Base-by-base conservation (phyloP, 1,140 invertebrate genomes). In the Rhyzopertha dominica region DNA sequence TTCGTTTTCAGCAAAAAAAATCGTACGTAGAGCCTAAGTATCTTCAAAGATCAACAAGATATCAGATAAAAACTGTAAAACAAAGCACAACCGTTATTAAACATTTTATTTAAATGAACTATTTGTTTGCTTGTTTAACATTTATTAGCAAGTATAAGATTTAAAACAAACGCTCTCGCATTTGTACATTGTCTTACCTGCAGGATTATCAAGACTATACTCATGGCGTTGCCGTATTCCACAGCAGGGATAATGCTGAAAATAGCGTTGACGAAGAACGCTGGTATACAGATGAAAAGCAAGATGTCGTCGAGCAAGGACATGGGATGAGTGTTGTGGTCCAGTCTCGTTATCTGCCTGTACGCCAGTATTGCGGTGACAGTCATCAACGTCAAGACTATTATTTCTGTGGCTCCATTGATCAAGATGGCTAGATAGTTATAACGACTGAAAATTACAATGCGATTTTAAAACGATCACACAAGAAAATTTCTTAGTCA, bases 241-340 rank as follows among this genome's bases (percentile, higher is more conserved):
- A 81, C 66, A 3, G 78, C 76, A 2, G 82, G 79, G 2, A 82
- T 66, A 42, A 84, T 66, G 36, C 75, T 80, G 42, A 85, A 75
- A 20, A 80, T 74, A 0, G 75, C 76, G 46, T 83, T 80, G 42
- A 85, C 69, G 59, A 84, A 84, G 65, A 84, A 85, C 16, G 81
- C 81, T 0, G 83, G 84, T 10, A 85, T 67, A 53, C 81, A 84
- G 23, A 85, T 76, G 51, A 84, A 81, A 0, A 85, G 69, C 0
- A 85, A 63, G 5, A 84, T 71, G 56, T 85, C 82, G 50, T 86
- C 83, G 4, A 85, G 68, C n/a, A 78, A 63, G 2, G 81, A 82
- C 5, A 83, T 73, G 2, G 77, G 74, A 51, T 81, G 74, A 34
- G 69, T 68, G 56, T 81, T 83, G 19, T 84, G 68, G 54, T 86